phyloP scores from a whole-genome alignment of 1,140 invertebrate species.

The Drosophila subobscura region DNA sequence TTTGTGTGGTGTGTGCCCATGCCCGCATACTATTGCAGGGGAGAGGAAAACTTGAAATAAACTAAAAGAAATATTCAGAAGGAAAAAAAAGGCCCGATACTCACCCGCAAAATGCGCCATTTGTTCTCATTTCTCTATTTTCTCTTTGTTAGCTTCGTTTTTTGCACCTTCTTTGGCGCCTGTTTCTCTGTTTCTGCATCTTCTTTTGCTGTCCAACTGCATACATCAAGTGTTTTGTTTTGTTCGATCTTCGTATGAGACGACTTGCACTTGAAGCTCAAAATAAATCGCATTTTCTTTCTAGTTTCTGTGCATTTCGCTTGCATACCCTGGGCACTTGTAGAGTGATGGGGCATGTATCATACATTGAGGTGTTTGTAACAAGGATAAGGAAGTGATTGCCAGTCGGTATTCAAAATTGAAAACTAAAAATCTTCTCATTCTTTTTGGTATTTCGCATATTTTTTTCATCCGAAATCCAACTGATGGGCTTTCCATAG shows the following conservation, averaged over 20 bases:
- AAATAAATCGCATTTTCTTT: slow-evolving; percentile 53
- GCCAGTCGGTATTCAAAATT: no score
- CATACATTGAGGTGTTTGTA: no score
- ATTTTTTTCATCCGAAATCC: no score
- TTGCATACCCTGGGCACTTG: no score
- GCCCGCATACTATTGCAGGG: slow-evolving; percentile 31
- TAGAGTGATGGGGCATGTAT: no score
- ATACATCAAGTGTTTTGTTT: slow-evolving; percentile 63
- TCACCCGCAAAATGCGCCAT: slow-evolving; percentile 16
- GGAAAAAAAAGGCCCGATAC: no score
- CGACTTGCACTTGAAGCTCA: slow-evolving; percentile 67
- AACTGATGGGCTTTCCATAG: no score
- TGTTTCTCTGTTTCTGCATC: slow-evolving; percentile 24
- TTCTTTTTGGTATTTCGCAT: slow-evolving; percentile 15
- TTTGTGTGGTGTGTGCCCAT: slow-evolving; percentile 29
- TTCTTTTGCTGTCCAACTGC: slow-evolving; percentile 33
- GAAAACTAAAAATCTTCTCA: slow-evolving; percentile 1
- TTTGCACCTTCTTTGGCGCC: slow-evolving; percentile 6
- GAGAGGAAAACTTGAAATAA: slow-evolving; percentile 20
- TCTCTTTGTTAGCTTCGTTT: no score
- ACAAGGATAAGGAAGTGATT: no score
- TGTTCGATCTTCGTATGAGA: slow-evolving; percentile 44
- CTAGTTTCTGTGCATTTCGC: neutral
- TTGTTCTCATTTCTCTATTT: slow-evolving; percentile 26
- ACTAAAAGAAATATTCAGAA: slow-evolving; percentile 11